A percentile compares a stretch with the other conserved stretches of the same genome.
Conservation (phyloP, 2,888 invertebrate species). For the Lasioglossum oenotherae region DNA sequence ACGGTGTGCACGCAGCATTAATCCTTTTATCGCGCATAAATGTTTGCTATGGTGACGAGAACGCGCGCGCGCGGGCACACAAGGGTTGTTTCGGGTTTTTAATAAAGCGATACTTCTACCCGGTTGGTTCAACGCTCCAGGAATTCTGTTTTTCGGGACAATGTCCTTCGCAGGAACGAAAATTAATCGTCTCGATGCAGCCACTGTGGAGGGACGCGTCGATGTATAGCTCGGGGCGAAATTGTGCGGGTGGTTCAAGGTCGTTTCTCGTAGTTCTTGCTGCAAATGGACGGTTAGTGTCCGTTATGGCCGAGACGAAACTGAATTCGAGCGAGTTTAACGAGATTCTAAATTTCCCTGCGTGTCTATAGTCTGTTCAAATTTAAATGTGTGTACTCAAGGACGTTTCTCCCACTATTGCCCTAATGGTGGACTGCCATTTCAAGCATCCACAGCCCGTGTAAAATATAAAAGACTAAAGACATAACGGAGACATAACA, state of each 20-base stretch:
- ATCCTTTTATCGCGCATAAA: slow-evolving; percentile 4
- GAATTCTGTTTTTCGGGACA: neutral
- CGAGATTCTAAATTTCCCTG: neutral
- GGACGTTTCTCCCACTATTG: neutral
- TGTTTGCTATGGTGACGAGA: neutral
- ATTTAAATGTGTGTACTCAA: neutral
- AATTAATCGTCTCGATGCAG: neutral
- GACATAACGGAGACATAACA: too few relatives aligned
- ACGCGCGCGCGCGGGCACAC: neutral
- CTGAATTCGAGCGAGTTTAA: neutral
- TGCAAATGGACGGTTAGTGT: neutral
- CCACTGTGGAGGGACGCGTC: neutral
- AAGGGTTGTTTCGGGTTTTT: neutral
- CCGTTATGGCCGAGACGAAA: neutral
- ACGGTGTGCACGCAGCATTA: neutral
- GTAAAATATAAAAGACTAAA: too few relatives aligned
- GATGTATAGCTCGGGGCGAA: neutral
- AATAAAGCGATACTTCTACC: neutral
- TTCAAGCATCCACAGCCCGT: too few relatives aligned
- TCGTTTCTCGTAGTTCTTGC: neutral
- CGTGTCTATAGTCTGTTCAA: neutral
- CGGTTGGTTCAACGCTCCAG: neutral
- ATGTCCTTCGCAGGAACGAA: neutral
- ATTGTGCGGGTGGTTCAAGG: neutral
- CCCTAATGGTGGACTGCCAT: too few relatives aligned